Base-by-base conservation (phyloP, 1,140 invertebrate species). In the Drosophila mayri region DNA sequence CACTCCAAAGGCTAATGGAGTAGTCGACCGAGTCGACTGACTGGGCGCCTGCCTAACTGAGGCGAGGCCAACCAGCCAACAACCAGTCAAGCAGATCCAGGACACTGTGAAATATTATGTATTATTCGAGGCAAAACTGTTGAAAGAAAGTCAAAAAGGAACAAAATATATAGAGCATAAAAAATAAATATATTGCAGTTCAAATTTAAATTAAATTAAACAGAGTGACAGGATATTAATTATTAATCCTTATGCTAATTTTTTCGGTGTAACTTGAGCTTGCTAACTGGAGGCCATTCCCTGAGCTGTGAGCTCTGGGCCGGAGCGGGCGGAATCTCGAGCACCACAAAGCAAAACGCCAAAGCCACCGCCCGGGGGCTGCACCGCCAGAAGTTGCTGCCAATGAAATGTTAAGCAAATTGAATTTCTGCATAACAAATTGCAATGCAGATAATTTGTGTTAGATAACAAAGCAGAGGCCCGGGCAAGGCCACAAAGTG, bases 1-100 rank as follows among this genome's bases (percentile, higher is more conserved):
- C 86, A 90, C 86, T 90, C 86, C 76, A 90, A 90, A 91, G 86
- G 87, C 86, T 91, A 90, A 91, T 90, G 87, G 86, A 90, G 86
- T 85, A 88, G 85, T 88, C 81, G 85, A 88, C 85, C 81, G 74
- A 88, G 84, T 80, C 84, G 68, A 87, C 83, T 79, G 79, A 74
- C 71, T 73, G 61, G 70, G 49, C 35, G 63, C 22, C 50, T 71
- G 68, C 52, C 86, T 75, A 82, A 79, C 80, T 60, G 80, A 68
- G 67, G 43, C 63, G 64, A 83, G 75, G 79, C 84, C 58, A 65
- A 40, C 28, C 57, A 65, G 62, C 63, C 54, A 65, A 68, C 35
- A 80, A 8, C 43, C 62, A 79, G 47, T 52, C 44, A 73, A 47
- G 30, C 68, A 78, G 50, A 75, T 59, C 16, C 66, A 46, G 4